Evolutionary conservation across 2,888 invertebrate species (phyloP), one percentile per base, ranked within the genome.

Genomic region (Hermaeophaga mercurialis): DNA sequence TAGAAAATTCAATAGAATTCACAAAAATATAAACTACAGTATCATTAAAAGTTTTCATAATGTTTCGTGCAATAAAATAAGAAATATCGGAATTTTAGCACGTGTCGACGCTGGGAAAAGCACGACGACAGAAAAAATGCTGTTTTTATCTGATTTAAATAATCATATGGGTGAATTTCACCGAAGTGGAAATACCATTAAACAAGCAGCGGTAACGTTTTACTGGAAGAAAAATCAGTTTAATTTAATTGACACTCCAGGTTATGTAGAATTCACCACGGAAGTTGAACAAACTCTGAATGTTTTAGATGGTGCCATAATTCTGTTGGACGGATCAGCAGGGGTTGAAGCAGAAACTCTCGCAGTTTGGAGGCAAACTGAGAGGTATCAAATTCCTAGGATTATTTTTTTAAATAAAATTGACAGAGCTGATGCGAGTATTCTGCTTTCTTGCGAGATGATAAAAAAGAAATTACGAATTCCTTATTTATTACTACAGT

Each of bases 41-140:
- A 56, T 46, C 18, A 49, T 52, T 14, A 58, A 62, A 45, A 54
- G 59, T 12, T 36, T 63, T 31, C 63, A 67, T 48, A 57, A 75
- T 66, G 68, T 68, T 17, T 73, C 77, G 6, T 63, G 76, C 9
- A 76, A 80, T 59, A 83, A 81, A 68, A 87, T 91, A 57, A 82
- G 95, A 58, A 96, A 96, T 76, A 91, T 96, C 68, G 96, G 95
- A 9, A 92, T 96, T 63, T 82, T 95, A 74, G 96, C 96, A n/a
- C 96, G 96, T 72, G 94, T 96, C 63, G 95, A 96, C 84, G 95
- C 95, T 77, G 94, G 96, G 2, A 99, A 99, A 82, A 99, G 99
- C 0, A 99, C 99, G 26, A 96, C 97, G 0, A 98, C 98, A 0
- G 99, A 99, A 74, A 83, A 98, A 50, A 95, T 99, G 93, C 80